Percentiles rank a stretch among this genome's conserved stretches.
Conservation (phyloP, 2,888 invertebrate species). For the Chrysolina americana region DNA sequence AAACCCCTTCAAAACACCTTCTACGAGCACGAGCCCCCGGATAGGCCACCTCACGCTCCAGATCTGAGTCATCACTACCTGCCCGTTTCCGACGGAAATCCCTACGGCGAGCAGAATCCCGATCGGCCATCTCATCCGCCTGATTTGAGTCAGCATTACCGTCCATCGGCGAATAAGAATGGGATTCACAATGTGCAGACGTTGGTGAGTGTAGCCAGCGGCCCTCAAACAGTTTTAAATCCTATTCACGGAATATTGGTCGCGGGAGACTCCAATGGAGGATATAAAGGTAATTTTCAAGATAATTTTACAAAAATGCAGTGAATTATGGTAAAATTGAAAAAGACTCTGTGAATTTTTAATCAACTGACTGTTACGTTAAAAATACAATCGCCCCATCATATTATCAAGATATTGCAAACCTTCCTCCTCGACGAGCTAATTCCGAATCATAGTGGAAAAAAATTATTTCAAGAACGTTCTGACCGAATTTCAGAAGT, state of each 20-base stretch:
- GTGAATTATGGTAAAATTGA: no score
- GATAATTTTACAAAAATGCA: neutral
- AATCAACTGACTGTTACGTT: no score
- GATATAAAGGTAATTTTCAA: conserved; percentile 5
- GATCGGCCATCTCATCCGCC: neutral
- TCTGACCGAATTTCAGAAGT: no score
- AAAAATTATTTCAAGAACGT: no score
- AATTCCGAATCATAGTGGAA: no score
- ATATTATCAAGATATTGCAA: no score
- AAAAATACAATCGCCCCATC: no score
- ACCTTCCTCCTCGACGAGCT: no score
- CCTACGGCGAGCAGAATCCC: neutral
- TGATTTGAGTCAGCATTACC: neutral
- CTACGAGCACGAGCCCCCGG: neutral
- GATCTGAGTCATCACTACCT: conserved; percentile 24
- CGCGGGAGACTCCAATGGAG: conserved; percentile 39
- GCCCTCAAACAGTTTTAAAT: conserved; percentile 57
- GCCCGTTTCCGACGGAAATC: neutral
- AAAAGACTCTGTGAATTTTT: no score
- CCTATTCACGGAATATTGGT: conserved; percentile 60
- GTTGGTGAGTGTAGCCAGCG: conserved; percentile 59
- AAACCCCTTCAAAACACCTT: conserved; percentile 21
- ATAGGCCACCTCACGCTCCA: conserved; percentile 32
- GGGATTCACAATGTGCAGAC: conserved; percentile 56
- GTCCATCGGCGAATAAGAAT: conserved; percentile 20